Percentiles rank a stretch among this genome's conserved stretches.
These are phyloP conservation scores for Brevimyrus niger DNA, from an alignment of 2,113 vertebrate genomes.

Conservation along the genomic window DNA sequence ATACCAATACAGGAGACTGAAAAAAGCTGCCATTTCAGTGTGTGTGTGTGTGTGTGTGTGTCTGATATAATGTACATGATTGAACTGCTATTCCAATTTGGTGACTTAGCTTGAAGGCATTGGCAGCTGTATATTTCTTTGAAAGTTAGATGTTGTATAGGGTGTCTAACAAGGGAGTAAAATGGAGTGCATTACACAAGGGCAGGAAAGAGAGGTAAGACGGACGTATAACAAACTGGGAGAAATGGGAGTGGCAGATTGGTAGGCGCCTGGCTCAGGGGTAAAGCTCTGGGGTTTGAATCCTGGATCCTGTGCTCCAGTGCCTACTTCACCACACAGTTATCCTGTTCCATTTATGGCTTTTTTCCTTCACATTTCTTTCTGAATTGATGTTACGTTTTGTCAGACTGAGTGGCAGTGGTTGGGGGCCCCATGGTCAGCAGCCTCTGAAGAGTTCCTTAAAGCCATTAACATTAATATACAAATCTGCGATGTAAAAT, in stretches of 20 bases:
- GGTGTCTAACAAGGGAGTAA: too few relatives aligned
- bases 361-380: background rate
- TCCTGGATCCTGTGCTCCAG: background rate
- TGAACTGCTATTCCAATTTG: background rate
- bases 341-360: background rate
- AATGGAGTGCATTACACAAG: too few relatives aligned
- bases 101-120: background rate
- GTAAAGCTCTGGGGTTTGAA: background rate
- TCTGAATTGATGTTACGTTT: background rate
- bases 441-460: background rate
- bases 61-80: background rate
- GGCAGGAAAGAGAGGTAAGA: too few relatives aligned
- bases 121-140: background rate
- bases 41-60: background rate
- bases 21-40: too few relatives aligned
- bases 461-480: background rate
- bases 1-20: too few relatives aligned
- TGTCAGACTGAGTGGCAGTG: background rate
- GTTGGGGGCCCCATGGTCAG: background rate
- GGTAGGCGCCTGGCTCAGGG: background rate
- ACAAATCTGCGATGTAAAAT: background rate
- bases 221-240: too few relatives aligned
- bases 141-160: background rate
- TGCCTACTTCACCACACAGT: background rate
- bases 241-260: too few relatives aligned